These are phyloP conservation scores for Pitangus sulphuratus DNA, from an alignment of 2,797 vertebrate genomes.

Conservation along the genomic window DNA sequence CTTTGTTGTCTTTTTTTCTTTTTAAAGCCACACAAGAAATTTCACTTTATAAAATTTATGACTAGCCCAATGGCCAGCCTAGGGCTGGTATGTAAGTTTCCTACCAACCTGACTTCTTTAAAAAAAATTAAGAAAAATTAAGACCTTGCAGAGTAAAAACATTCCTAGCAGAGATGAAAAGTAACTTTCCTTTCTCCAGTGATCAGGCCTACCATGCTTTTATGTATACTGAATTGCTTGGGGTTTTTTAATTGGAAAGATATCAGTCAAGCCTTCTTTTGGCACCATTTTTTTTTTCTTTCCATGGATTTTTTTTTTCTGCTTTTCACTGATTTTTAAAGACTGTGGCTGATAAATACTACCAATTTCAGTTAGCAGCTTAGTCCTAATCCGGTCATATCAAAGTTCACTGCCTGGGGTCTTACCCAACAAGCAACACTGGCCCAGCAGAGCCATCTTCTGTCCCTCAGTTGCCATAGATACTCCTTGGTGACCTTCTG, in stretches of 20 bases:
- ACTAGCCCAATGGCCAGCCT: constrained; percentile 27
- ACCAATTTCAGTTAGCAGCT: background rate
- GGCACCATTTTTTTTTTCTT: background rate
- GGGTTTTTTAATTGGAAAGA: background rate
- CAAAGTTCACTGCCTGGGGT: background rate
- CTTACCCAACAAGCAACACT: background rate
- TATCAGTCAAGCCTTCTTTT: background rate
- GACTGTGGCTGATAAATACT: background rate
- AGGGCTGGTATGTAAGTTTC: constrained; percentile 15
- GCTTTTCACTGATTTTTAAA: background rate
- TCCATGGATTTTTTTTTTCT: background rate
- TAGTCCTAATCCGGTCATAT: background rate
- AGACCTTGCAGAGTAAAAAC: constrained; percentile 36
- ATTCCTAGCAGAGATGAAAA: background rate
- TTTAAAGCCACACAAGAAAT: constrained; percentile 42
- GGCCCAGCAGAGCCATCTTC: constrained; percentile 18
- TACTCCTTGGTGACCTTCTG: constrained; percentile 12
- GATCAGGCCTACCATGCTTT: background rate
- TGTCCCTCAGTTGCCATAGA: background rate
- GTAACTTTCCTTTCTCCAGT: constrained; percentile 23
- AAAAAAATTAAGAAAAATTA: background rate
- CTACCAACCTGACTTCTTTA: background rate
- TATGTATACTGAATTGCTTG: background rate
- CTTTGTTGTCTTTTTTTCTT: background rate
- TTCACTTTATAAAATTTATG: constrained; percentile 38